Percentiles rank a stretch among this genome's conserved stretches.
Evolutionary conservation across 2,797 vertebrate genomes (phyloP).

Genomic region (Phoxinus dragarum): DNA sequence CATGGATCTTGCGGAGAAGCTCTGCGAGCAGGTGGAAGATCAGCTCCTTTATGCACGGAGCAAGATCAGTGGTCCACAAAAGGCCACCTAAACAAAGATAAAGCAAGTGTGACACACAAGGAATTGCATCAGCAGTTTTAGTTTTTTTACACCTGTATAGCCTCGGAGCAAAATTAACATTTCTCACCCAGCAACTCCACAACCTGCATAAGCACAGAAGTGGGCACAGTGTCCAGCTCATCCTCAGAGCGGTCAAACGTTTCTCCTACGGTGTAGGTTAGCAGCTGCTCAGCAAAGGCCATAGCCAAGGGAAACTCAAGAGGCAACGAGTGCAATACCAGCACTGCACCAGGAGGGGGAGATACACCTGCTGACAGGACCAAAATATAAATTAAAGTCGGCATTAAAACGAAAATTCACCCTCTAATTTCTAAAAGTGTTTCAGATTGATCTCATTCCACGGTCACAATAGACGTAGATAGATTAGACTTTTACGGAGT

Average conservation of each 20-base stretch:
- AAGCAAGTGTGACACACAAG: not conserved
- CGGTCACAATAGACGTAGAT: not conserved
- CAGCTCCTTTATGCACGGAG: conserved; percentile 92
- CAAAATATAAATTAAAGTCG: not conserved
- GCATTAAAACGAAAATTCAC: not conserved
- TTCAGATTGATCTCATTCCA: not conserved
- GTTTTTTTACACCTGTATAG: not conserved
- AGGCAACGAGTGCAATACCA: conserved; percentile 94
- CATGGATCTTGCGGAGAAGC: conserved; percentile 92
- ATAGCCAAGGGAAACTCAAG: conserved; percentile 95
- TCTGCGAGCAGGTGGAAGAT: conserved; percentile 93
- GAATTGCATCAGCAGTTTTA: not conserved
- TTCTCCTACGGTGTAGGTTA: conserved; percentile 91
- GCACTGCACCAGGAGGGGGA: conserved; percentile 91
- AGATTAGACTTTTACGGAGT: not conserved
- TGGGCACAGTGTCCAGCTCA: conserved; percentile 89
- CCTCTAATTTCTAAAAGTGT: not conserved
- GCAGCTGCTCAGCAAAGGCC: conserved; percentile 95
- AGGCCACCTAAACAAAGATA: conserved; percentile 83
- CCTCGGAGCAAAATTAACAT: not conserved
- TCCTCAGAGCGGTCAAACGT: conserved; percentile 86
- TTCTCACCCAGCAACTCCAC: conserved; percentile 92
- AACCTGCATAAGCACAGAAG: conserved; percentile 92
- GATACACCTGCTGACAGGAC: conserved; percentile 85
- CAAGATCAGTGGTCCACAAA: conserved; percentile 95